Evolutionary conservation across 2,888 invertebrate species (phyloP), one percentile per base, ranked within the genome.

Genomic region (Troilus luridus): DNA sequence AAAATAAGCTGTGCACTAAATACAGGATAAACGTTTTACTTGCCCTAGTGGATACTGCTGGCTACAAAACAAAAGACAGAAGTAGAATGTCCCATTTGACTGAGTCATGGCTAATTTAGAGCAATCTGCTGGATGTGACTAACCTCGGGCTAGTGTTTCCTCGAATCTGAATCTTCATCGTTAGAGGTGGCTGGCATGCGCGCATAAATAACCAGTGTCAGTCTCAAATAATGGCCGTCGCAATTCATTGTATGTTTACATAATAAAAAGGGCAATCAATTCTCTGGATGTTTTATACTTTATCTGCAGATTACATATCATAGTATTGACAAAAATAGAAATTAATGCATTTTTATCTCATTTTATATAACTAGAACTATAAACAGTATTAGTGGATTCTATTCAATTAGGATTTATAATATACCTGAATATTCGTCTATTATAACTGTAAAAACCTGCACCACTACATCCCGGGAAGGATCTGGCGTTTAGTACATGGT

Each of bases 21-120:
- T 59, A 64, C n/a, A 24, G 0, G n/a, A 24, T 24, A 24, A 64
- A n/a, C 11, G 14, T 24, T n/a, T 64, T n/a, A 1, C 10, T 64
- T 64, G n/a, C 10, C 11, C 64, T 24, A 64, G 8, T 11, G n/a
- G 10, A 64, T 64, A 11, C n/a, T 24, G 11, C 64, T 64, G 64
- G 9, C 11, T n/a, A 24, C 5, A 64, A 5, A 72, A 72, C 1
- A 72, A 72, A 27, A 72, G 27, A 72, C 11, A 14, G 12, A 8
- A 77, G 41, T 77, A 77, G 11, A 77, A 77, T 77, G 72, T 67
- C 9, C 54, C 54, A 54, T 85, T 56, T n/a, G 85, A 5, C 85
- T 85, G 85, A 85, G n/a, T 85, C 85, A 85, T 85, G 85, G 85
- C 85, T 85, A 85, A 85, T 85, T 85, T 85, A 85, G 12, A 85